Evolutionary conservation across 2,888 invertebrate genomes (phyloP).

Genomic region (Dolichomitus sp.): DNA sequence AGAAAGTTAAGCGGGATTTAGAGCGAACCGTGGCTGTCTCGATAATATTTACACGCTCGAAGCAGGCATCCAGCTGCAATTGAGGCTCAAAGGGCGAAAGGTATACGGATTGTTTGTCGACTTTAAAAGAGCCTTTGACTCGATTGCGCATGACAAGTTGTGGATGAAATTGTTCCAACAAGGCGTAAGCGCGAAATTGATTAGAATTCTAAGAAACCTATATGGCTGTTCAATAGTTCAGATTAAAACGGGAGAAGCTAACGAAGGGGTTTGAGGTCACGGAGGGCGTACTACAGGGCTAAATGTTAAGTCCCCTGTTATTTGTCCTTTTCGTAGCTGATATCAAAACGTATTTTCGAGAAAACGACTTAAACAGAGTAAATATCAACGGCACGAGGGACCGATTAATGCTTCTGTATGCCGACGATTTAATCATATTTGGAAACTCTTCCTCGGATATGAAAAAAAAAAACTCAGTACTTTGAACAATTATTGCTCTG

Average conservation of each 20-base stretch:
- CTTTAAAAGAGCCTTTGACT: slow-evolving; percentile 1
- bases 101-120: neutral
- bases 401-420: slow-evolving; percentile 58
- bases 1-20: slow-evolving; percentile 57
- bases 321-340: slow-evolving; percentile 57
- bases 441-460: slow-evolving; percentile 36
- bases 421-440: slow-evolving; percentile 66
- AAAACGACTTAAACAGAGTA: slow-evolving; percentile 41
- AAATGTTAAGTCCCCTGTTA: slow-evolving; percentile 37
- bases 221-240: slow-evolving; percentile 23
- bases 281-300: slow-evolving; percentile 62
- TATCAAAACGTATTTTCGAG: slow-evolving; percentile 42
- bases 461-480: too few relatives aligned
- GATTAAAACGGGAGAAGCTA: slow-evolving; percentile 11
- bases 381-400: slow-evolving; percentile 43
- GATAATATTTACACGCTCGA: slow-evolving; percentile 52
- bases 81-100: neutral
- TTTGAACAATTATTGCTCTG: slow-evolving; percentile 60
- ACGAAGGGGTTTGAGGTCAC: slow-evolving; percentile 35
- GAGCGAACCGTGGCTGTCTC: slow-evolving; percentile 41
- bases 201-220: slow-evolving; percentile 47
- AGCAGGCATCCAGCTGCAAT: neutral
- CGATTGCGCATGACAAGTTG: neutral
- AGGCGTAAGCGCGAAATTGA: slow-evolving; percentile 66
- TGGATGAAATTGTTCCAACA: slow-evolving; percentile 43